Evolutionary conservation across 2,113 vertebrate species (phyloP).

Genomic region (Chaetodon auriga): DNA sequence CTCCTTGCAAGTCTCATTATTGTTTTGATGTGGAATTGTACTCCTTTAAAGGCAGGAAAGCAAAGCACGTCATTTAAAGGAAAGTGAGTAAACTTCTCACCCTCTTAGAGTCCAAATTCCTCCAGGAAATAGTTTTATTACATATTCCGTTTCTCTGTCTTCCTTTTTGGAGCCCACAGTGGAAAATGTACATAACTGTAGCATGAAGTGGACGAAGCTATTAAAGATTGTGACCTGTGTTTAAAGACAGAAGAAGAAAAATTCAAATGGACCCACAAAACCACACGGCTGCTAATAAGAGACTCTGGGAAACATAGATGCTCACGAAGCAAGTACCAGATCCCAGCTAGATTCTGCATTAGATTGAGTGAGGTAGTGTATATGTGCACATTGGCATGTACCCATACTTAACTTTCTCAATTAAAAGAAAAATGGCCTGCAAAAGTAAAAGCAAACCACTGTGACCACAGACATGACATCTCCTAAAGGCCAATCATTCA

Average conservation of each 20-base stretch:
- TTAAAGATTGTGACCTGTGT: neutral
- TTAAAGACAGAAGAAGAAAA: neutral
- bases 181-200: neutral
- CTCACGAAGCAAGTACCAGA: neutral
- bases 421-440: slow-evolving; percentile 20
- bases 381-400: neutral
- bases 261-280: neutral
- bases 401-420: neutral
- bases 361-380: neutral
- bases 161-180: too few species aligned
- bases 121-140: neutral
- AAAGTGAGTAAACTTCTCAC: neutral
- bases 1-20: neutral
- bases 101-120: neutral
- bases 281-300: neutral
- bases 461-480: slow-evolving; percentile 3
- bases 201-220: neutral
- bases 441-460: slow-evolving; percentile 18
- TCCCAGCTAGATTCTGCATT: neutral
- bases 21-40: neutral
- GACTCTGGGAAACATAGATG: neutral
- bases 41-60: neutral
- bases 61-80: neutral
- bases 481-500: slow-evolving; percentile 25
- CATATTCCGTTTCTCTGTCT: slow-evolving; percentile 7